Conservation (phyloP, 1,140 invertebrate species). For the Hirudo medicinalis region DNA sequence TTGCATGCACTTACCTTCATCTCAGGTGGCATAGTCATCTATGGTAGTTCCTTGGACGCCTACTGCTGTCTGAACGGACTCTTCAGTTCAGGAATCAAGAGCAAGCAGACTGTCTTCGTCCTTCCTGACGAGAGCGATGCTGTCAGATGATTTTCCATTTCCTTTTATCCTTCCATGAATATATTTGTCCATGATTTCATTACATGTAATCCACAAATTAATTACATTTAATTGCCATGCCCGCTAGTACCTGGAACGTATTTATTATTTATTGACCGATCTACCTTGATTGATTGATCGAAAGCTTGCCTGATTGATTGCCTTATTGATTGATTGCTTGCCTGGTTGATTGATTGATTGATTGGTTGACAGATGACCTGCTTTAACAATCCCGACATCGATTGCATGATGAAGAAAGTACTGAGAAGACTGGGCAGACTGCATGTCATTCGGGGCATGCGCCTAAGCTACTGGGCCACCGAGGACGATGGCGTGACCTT, state of each 20-base stretch:
- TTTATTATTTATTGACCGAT: not conserved
- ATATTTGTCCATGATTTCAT: too few species aligned
- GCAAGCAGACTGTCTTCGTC: conserved; percentile 31
- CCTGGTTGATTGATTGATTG: too few species aligned
- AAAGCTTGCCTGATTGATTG: too few species aligned
- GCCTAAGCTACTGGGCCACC: conserved; percentile 37
- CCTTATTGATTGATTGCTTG: too few species aligned
- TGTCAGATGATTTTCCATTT: conserved; percentile 25
- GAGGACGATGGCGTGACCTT: conserved; percentile 19
- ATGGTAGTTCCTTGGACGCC: conserved; percentile 33
- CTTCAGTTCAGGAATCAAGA: conserved; percentile 29
- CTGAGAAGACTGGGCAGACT: conserved; percentile 43
- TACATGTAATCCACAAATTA: too few species aligned
- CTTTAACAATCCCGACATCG: conserved; percentile 36
- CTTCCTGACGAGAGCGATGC: conserved; percentile 28
- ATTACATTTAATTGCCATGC: too few species aligned
- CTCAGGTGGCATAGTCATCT: conserved; percentile 32
- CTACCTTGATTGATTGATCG: not conserved
- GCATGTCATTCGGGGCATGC: conserved; percentile 29
- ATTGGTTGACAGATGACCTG: conserved; percentile 29
- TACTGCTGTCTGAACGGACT: conserved; percentile 34
- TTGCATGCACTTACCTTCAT: not conserved
- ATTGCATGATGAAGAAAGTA: conserved; percentile 64
- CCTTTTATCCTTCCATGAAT: too few species aligned
- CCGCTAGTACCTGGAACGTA: not conserved